phyloP scores from a whole-genome alignment of 2,888 invertebrate species.

The Phrixothrix hirtus region DNA sequence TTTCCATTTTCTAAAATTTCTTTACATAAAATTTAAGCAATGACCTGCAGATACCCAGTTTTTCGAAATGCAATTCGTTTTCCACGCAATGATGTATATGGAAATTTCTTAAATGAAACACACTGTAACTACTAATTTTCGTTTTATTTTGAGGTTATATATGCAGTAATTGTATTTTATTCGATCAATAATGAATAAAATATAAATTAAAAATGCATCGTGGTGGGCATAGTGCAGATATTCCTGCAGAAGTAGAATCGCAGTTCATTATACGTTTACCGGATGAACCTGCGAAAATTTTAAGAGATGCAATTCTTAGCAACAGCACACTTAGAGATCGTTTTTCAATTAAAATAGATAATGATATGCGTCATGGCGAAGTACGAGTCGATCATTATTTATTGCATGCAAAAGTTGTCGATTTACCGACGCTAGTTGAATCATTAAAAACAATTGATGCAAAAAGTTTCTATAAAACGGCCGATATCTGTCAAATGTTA shows the following conservation, averaged over 20 bases:
- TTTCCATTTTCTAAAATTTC: too few relatives aligned
- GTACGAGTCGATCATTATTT: conserved; percentile 87
- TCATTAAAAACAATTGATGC: conserved; percentile 94
- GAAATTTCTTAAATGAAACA: too few relatives aligned
- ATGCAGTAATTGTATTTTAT: too few relatives aligned
- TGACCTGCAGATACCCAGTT: too few relatives aligned
- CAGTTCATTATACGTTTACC: conserved; percentile 49
- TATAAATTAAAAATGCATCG: too few relatives aligned
- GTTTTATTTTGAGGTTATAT: too few relatives aligned
- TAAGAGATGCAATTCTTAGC: conserved; percentile 74
- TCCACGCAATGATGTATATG: too few relatives aligned
- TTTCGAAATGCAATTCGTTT: too few relatives aligned
- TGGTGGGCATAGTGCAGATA: conserved; percentile 32
- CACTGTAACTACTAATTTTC: too few relatives aligned
- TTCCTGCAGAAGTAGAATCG: conserved; percentile 47
- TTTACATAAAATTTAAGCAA: too few relatives aligned
- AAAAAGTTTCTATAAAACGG: conserved; percentile 97
- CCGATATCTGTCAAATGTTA: conserved; percentile 92
- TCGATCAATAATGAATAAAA: too few relatives aligned
- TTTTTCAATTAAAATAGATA: conserved; percentile 80
- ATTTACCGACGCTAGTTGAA: conserved; percentile 92
- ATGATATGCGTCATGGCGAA: conserved; percentile 86
- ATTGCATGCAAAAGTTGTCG: conserved; percentile 85
- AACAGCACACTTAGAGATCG: conserved; percentile 83
- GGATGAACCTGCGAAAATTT: conserved; percentile 71